Conservation (phyloP, 2,797 vertebrate species). For the Pseudochirops corinnae region DNA sequence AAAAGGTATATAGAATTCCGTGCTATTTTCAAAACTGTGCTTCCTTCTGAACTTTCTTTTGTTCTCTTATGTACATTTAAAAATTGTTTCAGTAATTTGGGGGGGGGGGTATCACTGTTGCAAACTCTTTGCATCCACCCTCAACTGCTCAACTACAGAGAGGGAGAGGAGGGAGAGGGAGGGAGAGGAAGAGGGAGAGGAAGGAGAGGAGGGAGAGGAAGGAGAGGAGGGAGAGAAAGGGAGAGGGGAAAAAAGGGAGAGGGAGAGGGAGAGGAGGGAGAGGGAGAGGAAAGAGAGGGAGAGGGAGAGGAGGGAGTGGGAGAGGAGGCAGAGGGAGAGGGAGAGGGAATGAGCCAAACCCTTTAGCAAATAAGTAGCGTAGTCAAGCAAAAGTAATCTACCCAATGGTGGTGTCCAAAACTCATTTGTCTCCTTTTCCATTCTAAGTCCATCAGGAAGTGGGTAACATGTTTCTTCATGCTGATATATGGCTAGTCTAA, state of each 20-base stretch:
- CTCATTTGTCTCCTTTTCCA: not conserved
- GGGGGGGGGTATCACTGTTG: not conserved
- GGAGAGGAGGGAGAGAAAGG: too few relatives aligned
- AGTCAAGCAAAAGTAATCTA: not conserved
- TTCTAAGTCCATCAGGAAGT: not conserved
- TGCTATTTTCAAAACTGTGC: not conserved
- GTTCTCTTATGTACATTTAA: not conserved
- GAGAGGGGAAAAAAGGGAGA: too few relatives aligned
- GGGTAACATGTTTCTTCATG: not conserved
- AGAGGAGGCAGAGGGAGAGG: too few relatives aligned
- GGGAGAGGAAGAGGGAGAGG: too few relatives aligned
- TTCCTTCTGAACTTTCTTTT: not conserved
- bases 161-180: too few relatives aligned
- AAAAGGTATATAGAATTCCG: not conserved
- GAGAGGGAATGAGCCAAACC: not conserved
- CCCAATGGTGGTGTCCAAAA: not conserved
- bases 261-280: too few relatives aligned
- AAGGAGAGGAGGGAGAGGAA: too few relatives aligned
- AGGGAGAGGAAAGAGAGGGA: too few relatives aligned
- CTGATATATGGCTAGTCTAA: not conserved
- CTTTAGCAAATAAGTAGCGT: not conserved
- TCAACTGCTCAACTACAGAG: not conserved
- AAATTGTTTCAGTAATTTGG: not conserved
- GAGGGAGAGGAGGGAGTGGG: too few relatives aligned
- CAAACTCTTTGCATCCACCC: not conserved